Evolutionary conservation across 2,797 vertebrate species (phyloP).

Genomic region (Malacoctenus gilli): DNA sequence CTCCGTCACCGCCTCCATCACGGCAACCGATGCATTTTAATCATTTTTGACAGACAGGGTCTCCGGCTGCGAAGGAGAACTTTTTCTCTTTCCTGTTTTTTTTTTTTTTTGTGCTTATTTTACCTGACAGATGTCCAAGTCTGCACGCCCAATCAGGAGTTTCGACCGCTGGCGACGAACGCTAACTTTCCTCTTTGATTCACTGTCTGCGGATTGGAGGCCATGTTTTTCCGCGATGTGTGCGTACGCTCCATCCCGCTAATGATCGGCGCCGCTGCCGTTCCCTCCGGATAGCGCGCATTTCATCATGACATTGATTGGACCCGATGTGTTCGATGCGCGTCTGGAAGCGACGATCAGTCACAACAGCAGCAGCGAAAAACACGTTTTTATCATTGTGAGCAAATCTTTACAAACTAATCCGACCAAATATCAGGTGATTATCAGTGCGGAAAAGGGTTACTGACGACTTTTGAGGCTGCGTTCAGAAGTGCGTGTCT

Average conservation of each 20-base stretch:
- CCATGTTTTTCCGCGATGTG: background rate
- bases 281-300: background rate
- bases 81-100: background rate
- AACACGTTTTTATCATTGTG: background rate
- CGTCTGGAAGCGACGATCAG: constrained; percentile 1
- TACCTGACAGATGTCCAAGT: constrained; percentile 32
- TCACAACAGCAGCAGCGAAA: background rate
- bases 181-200: constrained; percentile 30
- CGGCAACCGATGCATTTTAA: constrained; percentile 34
- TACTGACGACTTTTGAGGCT: too few relatives aligned
- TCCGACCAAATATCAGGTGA: constrained; percentile 1
- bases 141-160: constrained; percentile 24
- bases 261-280: constrained; percentile 37
- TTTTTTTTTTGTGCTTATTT: constrained; percentile 4
- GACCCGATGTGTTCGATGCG: constrained; percentile 10
- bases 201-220: constrained; percentile 10
- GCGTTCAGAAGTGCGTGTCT: too few relatives aligned
- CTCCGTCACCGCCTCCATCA: constrained; percentile 20
- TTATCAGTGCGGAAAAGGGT: too few relatives aligned
- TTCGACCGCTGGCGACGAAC: constrained; percentile 5
- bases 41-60: constrained; percentile 29
- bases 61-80: constrained; percentile 9
- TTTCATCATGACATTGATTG: constrained; percentile 14
- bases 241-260: constrained; percentile 16
- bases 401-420: background rate